Conservation (phyloP, 30 jellyfish, hydroid and myxozoan genomes). For the Rhopilema esculentum region DNA sequence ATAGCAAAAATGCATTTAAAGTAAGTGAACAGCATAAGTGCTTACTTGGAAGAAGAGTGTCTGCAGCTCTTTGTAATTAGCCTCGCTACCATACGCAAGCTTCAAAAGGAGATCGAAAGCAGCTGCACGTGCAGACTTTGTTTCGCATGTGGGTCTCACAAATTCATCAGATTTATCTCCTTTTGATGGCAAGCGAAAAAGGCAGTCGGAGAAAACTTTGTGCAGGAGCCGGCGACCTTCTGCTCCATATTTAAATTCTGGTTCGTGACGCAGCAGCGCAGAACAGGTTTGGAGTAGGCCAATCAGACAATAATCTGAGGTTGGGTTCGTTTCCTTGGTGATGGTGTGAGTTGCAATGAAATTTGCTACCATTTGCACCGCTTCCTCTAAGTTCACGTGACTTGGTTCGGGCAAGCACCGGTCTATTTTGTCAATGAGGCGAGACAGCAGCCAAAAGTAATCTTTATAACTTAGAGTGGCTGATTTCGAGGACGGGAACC, state of each 20-base stretch:
- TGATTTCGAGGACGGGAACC: conserved; percentile 42
- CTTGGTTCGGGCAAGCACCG: conserved; percentile 5
- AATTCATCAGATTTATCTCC: conserved; percentile 56
- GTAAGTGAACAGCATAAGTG: neutral
- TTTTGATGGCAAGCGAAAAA: conserved; percentile 73
- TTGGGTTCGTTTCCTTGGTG: conserved; percentile 38
- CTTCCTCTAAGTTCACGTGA: conserved; percentile 73
- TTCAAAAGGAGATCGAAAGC: conserved; percentile 91
- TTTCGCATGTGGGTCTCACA: conserved; percentile 77
- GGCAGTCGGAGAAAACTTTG: conserved; percentile 76
- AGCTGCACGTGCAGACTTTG: conserved; percentile 93
- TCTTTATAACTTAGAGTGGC: conserved; percentile 86
- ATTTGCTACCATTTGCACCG: conserved; percentile 66
- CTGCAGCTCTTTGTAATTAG: conserved; percentile 76
- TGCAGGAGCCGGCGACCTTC: conserved; percentile 71
- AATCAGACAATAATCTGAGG: conserved; percentile 87
- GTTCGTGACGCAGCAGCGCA: conserved; percentile 90
- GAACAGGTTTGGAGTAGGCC: conserved; percentile 96
- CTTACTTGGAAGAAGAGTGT: conserved; percentile 62
- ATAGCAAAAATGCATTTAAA: no score
- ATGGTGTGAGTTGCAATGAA: conserved; percentile 62
- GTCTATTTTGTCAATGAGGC: conserved; percentile 80
- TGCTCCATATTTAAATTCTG: conserved; percentile 63
- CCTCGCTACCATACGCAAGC: conserved; percentile 83
- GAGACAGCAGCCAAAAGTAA: conserved; percentile 94